phyloP scores from a whole-genome alignment of 1,140 invertebrate species.

The Drosophila setifemur region DNA sequence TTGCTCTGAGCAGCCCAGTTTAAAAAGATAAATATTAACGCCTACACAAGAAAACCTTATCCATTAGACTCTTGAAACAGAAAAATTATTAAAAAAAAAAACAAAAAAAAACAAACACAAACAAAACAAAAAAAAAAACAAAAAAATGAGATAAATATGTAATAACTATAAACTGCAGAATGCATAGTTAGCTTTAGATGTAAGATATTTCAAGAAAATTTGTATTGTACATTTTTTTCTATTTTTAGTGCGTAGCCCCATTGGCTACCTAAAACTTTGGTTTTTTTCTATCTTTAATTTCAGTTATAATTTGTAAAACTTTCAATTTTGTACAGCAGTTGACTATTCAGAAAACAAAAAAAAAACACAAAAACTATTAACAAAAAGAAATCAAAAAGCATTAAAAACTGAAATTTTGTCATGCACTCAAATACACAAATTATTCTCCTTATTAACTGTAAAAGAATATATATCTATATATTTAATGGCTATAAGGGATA shows the following conservation, averaged over 20 bases:
- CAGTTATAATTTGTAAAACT: constrained; percentile 49
- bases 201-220: constrained; percentile 61
- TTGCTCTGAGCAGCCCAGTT: constrained; percentile 59
- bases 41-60: constrained; percentile 25
- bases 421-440: constrained; percentile 68
- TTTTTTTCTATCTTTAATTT: constrained; percentile 34
- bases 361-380: constrained; percentile 8
- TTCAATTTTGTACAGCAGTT: constrained; percentile 72
- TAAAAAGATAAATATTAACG: constrained; percentile 2
- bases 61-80: constrained; percentile 48
- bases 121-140: constrained; percentile 23
- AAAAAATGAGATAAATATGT: constrained; percentile 37
- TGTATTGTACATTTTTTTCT: constrained; percentile 75
- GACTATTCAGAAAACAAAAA: constrained; percentile 46
- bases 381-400: constrained; percentile 29
- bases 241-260: constrained; percentile 58
- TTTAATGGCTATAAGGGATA: constrained; percentile 64
- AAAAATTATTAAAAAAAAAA: constrained; percentile 27
- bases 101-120: constrained; percentile 19
- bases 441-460: constrained; percentile 62
- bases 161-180: constrained; percentile 39
- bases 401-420: constrained; percentile 62
- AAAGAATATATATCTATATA: constrained; percentile 44
- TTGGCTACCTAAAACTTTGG: constrained; percentile 49
- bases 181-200: constrained; percentile 52